Evolutionary conservation across 1,140 invertebrate genomes (phyloP).

Genomic region (Pogonognathellus flavescens): DNA sequence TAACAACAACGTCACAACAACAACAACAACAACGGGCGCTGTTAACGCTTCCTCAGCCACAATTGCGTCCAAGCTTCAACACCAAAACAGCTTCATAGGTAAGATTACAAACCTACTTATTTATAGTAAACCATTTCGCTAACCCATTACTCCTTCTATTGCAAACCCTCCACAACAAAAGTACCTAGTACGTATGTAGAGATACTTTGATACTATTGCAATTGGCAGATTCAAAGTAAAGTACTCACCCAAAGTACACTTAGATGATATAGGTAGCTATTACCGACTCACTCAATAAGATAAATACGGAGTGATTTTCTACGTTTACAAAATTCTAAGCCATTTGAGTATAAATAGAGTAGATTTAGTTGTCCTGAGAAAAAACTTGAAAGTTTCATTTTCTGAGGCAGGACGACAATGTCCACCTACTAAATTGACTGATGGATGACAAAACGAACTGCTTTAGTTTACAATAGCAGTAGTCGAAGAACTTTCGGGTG

Average conservation of each 20-base stretch:
- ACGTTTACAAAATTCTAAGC: no score
- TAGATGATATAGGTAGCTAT: no score
- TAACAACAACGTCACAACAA: constrained; percentile 3
- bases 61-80: background rate
- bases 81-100: constrained; percentile 4
- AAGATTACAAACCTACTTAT: background rate
- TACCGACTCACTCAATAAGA: no score
- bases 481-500: no score
- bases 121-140: background rate
- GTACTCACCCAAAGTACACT: no score
- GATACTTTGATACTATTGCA: no score
- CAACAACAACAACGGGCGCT: no score
- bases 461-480: background rate
- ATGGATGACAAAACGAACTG: background rate
- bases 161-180: background rate
- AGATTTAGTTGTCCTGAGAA: no score
- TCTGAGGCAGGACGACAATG: background rate
- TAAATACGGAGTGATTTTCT: no score
- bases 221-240: no score
- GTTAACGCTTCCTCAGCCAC: background rate
- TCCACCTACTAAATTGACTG: background rate
- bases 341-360: no score
- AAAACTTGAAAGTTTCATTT: no score
- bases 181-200: background rate
- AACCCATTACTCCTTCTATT: background rate